A percentile compares a stretch with the other conserved stretches of the same genome.
Conservation (phyloP, 1,140 invertebrate species). For the Mizuhopecten yessoensis region DNA sequence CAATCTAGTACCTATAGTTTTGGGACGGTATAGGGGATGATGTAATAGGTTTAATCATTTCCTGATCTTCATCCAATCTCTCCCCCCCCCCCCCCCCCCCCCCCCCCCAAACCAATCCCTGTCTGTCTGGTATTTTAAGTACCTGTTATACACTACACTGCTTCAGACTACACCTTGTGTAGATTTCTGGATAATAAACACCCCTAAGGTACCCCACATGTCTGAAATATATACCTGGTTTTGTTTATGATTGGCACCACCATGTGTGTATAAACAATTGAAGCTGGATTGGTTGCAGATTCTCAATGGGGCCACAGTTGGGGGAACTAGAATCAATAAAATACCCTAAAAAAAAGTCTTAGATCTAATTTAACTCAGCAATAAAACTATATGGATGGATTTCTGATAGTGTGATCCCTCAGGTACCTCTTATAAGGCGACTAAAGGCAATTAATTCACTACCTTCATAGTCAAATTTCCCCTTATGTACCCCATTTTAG, state of each 20-base stretch:
- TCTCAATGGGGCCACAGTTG: neutral
- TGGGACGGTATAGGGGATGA: too few relatives aligned
- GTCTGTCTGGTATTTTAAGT: neutral
- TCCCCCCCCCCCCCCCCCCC: neutral
- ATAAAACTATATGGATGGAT: neutral
- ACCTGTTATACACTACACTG: too few relatives aligned
- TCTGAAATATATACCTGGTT: neutral
- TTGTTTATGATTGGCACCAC: neutral
- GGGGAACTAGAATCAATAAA: too few relatives aligned
- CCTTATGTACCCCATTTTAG: neutral
- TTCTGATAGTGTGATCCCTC: neutral
- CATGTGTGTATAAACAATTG: neutral
- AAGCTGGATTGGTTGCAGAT: neutral
- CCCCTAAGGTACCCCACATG: neutral
- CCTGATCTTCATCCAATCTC: neutral
- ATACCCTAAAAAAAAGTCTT: too few relatives aligned
- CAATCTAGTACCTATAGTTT: too few relatives aligned
- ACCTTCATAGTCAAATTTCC: neutral
- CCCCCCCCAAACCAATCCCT: neutral
- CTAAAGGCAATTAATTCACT: too few relatives aligned
- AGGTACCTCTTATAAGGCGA: neutral
- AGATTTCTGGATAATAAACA: neutral
- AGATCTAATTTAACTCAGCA: neutral
- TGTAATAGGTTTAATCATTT: too few relatives aligned
- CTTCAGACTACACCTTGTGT: too few relatives aligned